Evolutionary conservation across 2,113 vertebrate species (phyloP).

Genomic region (Psilopogon haemacephalus): DNA sequence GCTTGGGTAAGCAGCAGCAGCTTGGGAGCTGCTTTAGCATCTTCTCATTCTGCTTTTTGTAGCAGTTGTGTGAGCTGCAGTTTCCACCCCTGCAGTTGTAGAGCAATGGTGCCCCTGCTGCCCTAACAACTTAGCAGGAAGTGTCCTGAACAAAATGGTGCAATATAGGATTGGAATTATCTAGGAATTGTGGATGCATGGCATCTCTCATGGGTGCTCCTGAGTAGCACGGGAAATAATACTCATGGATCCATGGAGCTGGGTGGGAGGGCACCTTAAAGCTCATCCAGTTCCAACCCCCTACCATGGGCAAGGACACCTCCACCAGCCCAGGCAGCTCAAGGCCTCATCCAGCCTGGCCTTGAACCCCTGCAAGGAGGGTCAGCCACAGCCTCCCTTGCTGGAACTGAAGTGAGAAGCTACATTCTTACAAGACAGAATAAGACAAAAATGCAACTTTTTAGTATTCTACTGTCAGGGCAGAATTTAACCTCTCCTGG

Average conservation of each 20-base stretch:
- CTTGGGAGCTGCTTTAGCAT: not conserved
- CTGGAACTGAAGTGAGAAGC: not conserved
- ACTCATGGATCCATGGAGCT: too few relatives aligned
- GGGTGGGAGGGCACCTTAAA: too few relatives aligned
- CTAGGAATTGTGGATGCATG: not conserved
- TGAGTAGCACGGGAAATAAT: not conserved
- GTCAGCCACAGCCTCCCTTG: too few relatives aligned
- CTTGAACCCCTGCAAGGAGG: too few relatives aligned
- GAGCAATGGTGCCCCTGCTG: not conserved
- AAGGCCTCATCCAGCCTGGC: too few relatives aligned
- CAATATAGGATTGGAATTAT: not conserved
- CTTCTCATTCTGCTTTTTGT: not conserved
- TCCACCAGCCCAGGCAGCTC: too few relatives aligned
- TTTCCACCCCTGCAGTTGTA: not conserved
- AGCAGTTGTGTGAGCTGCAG: not conserved
- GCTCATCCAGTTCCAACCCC: too few relatives aligned
- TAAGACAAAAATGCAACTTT: not conserved
- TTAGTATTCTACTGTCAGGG: not conserved
- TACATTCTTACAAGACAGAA: not conserved
- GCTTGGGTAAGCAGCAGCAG: conserved; percentile 82
- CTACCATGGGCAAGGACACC: too few relatives aligned
- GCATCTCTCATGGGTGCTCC: not conserved
- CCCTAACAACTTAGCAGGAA: not conserved
- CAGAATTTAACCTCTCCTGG: not conserved
- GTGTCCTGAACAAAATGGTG: not conserved